phyloP scores from a whole-genome alignment of 2,888 invertebrate genomes.

The Monochamus alternatus region DNA sequence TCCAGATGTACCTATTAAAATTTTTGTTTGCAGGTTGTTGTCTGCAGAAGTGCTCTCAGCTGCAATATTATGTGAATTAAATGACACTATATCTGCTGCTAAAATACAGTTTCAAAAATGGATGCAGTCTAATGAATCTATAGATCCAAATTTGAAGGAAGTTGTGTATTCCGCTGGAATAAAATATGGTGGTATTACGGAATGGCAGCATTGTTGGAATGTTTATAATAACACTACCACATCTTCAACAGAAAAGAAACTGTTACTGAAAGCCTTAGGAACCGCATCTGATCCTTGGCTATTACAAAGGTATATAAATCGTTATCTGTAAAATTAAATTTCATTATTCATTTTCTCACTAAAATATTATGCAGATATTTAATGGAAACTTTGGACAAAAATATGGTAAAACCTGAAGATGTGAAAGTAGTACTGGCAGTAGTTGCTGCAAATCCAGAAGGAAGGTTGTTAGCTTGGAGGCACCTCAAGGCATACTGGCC shows the following conservation, averaged over 20 bases:
- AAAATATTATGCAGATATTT: slow-evolving; percentile 76
- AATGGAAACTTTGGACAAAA: slow-evolving; percentile 80
- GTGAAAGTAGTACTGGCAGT: slow-evolving; percentile 81
- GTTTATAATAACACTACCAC: slow-evolving; percentile 77
- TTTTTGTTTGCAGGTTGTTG: slow-evolving; percentile 75
- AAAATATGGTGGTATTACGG: slow-evolving; percentile 79
- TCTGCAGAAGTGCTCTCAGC: slow-evolving; percentile 81
- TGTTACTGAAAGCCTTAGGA: slow-evolving; percentile 81
- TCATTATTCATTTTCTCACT: not conserved
- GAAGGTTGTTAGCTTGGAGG: slow-evolving; percentile 81
- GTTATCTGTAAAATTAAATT: not conserved
- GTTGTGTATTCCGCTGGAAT: slow-evolving; percentile 80
- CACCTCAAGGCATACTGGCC: slow-evolving; percentile 83
- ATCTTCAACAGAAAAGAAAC: slow-evolving; percentile 80
- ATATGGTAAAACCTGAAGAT: slow-evolving; percentile 80
- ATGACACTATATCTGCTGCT: slow-evolving; percentile 80
- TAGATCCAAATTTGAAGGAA: slow-evolving; percentile 84
- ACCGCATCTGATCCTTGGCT: slow-evolving; percentile 86
- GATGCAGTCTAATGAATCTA: slow-evolving; percentile 78
- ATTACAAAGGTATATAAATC: slow-evolving; percentile 77
- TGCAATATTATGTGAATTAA: slow-evolving; percentile 82
- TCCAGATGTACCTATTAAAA: not conserved
- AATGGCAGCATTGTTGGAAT: slow-evolving; percentile 86
- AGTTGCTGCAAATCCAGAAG: slow-evolving; percentile 83
- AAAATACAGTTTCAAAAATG: slow-evolving; percentile 81